A percentile compares a stretch with the other conserved stretches of the same genome.
Conservation (phyloP, 1,140 invertebrate species). For the Drosophila varians region DNA sequence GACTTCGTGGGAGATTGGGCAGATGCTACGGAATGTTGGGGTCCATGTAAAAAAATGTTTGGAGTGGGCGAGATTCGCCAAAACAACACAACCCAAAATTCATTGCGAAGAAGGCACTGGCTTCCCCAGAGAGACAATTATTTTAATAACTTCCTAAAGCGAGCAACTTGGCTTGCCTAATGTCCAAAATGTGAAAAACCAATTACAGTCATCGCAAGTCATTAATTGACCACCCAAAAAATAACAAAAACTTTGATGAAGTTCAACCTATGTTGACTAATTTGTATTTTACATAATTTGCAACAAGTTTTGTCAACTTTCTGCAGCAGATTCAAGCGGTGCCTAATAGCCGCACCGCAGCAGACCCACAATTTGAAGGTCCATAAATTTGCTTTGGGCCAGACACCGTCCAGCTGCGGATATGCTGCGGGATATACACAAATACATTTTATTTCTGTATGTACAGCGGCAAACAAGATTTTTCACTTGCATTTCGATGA, state of each 20-base stretch:
- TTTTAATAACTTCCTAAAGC: conserved; percentile 42
- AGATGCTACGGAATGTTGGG: conserved; percentile 22
- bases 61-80: conserved; percentile 4
- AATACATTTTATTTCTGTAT: conserved; percentile 5
- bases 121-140: conserved; percentile 26
- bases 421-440: not conserved
- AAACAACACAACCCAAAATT: not conserved
- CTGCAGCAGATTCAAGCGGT: conserved; percentile 7
- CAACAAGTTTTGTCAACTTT: conserved; percentile 69
- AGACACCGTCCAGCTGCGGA: conserved; percentile 27
- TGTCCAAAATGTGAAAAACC: conserved; percentile 17
- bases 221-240: conserved; percentile 33
- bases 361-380: conserved; percentile 43
- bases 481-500: conserved; percentile 51
- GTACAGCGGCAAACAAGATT: conserved; percentile 55
- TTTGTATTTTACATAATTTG: conserved; percentile 58
- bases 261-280: conserved; percentile 54
- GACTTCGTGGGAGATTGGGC: conserved; percentile 56
- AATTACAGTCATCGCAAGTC: conserved; percentile 45
- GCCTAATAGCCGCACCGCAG: conserved; percentile 22
- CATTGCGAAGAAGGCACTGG: conserved; percentile 2
- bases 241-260: conserved; percentile 10
- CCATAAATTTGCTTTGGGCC: conserved; percentile 39
- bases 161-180: conserved; percentile 17
- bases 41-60: conserved; percentile 24